Conservation (phyloP, 2,113 vertebrate genomes). For the Perca fluviatilis region DNA sequence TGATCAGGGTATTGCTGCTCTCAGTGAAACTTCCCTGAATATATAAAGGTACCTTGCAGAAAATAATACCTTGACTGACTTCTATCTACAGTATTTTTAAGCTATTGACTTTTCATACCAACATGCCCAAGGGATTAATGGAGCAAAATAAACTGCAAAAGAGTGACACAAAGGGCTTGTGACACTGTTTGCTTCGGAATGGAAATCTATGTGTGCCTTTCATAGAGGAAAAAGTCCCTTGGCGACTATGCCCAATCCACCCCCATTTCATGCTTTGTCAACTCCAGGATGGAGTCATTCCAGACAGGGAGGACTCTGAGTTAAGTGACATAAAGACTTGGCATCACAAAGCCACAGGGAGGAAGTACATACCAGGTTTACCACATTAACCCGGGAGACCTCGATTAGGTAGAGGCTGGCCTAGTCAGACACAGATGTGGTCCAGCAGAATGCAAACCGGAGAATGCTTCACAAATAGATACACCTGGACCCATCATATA, state of each 20-base stretch:
- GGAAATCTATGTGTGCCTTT: conserved; percentile 58
- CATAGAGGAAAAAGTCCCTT: conserved; percentile 57
- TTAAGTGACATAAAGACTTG: conserved; percentile 43
- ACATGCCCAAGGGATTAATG: conserved; percentile 56
- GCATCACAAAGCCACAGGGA: conserved; percentile 53
- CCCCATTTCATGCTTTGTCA: conserved; percentile 83
- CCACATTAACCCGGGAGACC: conserved; percentile 66
- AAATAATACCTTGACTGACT: conserved; percentile 9
- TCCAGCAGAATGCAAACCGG: conserved; percentile 6
- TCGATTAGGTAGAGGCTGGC: conserved; percentile 53
- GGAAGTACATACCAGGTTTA: conserved; percentile 37
- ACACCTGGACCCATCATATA: neutral
- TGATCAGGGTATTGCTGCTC: too few species aligned
- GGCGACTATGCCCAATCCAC: conserved; percentile 48
- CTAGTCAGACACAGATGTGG: conserved; percentile 27
- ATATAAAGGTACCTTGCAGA: neutral
- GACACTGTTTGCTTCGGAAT: conserved; percentile 66
- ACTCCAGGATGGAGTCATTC: conserved; percentile 74
- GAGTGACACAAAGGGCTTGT: conserved; percentile 66
- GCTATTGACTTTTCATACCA: conserved; percentile 60
- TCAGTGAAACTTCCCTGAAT: too few species aligned
- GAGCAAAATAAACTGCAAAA: conserved; percentile 63
- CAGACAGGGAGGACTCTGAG: conserved; percentile 49
- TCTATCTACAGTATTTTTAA: conserved; percentile 33
- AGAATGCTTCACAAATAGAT: conserved; percentile 1